These are phyloP conservation scores for Perizoma affinitatum DNA, from an alignment of 2,888 invertebrate genomes.

Conservation along the genomic window DNA sequence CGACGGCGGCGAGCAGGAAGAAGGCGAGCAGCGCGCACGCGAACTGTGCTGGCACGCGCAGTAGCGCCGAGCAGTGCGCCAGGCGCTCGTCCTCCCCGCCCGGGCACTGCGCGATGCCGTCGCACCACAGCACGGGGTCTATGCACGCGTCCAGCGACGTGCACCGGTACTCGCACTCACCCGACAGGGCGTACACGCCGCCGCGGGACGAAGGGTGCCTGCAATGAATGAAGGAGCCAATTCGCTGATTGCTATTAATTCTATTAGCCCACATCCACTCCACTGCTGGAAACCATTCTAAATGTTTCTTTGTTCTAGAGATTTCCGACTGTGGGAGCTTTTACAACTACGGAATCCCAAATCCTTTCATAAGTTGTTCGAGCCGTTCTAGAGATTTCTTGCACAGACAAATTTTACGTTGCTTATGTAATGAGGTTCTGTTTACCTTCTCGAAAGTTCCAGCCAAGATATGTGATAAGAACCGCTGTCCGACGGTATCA, in stretches of 20 bases:
- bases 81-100: slow-evolving; percentile 92
- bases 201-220: slow-evolving; percentile 82
- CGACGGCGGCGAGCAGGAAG: slow-evolving; percentile 72
- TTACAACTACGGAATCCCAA: too few species aligned
- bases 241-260: background rate
- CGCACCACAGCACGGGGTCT: slow-evolving; percentile 91
- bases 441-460: slow-evolving; percentile 87
- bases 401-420: too few species aligned
- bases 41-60: slow-evolving; percentile 90
- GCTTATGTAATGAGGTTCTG: background rate
- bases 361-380: too few species aligned
- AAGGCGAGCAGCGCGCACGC: slow-evolving; percentile 84
- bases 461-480: slow-evolving; percentile 92
- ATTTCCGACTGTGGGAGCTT: too few species aligned
- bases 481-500: slow-evolving; percentile 89
- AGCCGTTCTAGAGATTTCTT: too few species aligned
- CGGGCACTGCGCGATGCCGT: slow-evolving; percentile 91
- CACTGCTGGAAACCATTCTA: too few species aligned
- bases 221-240: slow-evolving; percentile 38
- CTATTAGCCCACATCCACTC: too few species aligned
- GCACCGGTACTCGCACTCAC: slow-evolving; percentile 90
- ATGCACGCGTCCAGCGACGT: slow-evolving; percentile 93
- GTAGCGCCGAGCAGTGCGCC: slow-evolving; percentile 90
- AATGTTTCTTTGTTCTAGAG: too few species aligned
- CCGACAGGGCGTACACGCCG: slow-evolving; percentile 84